Evolutionary conservation across 2,888 invertebrate species (phyloP), one percentile per base, ranked within the genome.

Genomic region (Plagodis dolabraria): DNA sequence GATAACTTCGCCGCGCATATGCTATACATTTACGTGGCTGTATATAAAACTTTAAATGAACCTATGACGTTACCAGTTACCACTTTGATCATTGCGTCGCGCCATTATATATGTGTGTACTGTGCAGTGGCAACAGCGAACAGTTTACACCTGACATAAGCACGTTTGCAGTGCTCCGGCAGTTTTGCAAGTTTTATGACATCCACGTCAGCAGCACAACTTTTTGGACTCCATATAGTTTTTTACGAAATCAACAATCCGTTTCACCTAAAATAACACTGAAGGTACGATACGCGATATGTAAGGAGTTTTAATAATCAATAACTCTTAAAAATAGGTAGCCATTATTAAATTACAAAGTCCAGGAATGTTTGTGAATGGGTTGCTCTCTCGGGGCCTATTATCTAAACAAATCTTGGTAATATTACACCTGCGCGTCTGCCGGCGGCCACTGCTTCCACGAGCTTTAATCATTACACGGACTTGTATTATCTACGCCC

Each of bases 401-500:
- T 74, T 72, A 70, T 63, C 62, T 66, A 67, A 72, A 70, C 72
- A 74, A 73, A 74, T 74, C 72, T 71, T 58, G 58, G 65, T 60
- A 47, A 60, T 44, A 52, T 58, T 60, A 60, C 58, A 12, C 58
- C 57, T 60, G 57, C 63, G 61, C 57, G 47, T 53, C 63, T 59
- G 57, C 35, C 61, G 57, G 53, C 57, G 62, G 49, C 60, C 60
- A 49, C 52, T 60, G 58, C 56, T 56, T 56, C 53, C 63, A 61
- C 38, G 53, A 67, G 63, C 70, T 70, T 75, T 70, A 71, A 74
- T 71, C 75, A 73, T 77, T 75, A 77, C 72, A 67, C 67, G 64
- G 70, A 63, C 75, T 69, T 56, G 63, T 72, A 74, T 80, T 75
- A 79, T 79, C 71, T 69, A 70, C 64, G 57, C 62, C 74, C 72